phyloP scores from a whole-genome alignment of 2,113 vertebrate genomes.

The Labeo catla region DNA sequence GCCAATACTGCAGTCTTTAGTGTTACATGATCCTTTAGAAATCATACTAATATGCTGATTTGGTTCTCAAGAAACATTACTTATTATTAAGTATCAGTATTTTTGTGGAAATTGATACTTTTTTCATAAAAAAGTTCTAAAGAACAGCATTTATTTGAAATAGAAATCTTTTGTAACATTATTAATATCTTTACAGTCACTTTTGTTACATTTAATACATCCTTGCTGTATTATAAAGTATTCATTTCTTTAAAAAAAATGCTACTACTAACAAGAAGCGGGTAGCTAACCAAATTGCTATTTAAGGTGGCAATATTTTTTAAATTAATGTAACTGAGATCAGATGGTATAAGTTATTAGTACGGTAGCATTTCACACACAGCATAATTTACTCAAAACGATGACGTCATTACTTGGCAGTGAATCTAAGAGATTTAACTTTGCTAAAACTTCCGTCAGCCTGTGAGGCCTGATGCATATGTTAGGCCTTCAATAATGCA shows the following conservation, averaged over 20 bases:
- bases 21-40: not conserved
- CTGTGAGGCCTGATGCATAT: conserved; percentile 57
- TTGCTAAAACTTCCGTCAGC: not conserved
- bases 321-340: not conserved
- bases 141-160: not conserved
- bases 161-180: not conserved
- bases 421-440: not conserved
- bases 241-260: too few relatives aligned
- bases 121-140: not conserved
- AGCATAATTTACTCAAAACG: not conserved
- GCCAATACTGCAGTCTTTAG: not conserved
- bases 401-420: not conserved
- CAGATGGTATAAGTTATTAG: not conserved
- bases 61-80: too few relatives aligned
- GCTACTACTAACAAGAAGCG: not conserved
- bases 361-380: too few relatives aligned
- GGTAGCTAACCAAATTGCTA: not conserved
- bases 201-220: not conserved
- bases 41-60: not conserved
- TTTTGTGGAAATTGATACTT: not conserved
- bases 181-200: not conserved
- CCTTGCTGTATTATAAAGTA: not conserved
- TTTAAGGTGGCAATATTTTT: not conserved
- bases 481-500: conserved; percentile 71
- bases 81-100: not conserved